Evolutionary conservation across 2,797 vertebrate genomes (phyloP).

Genomic region (Falco biarmicus): DNA sequence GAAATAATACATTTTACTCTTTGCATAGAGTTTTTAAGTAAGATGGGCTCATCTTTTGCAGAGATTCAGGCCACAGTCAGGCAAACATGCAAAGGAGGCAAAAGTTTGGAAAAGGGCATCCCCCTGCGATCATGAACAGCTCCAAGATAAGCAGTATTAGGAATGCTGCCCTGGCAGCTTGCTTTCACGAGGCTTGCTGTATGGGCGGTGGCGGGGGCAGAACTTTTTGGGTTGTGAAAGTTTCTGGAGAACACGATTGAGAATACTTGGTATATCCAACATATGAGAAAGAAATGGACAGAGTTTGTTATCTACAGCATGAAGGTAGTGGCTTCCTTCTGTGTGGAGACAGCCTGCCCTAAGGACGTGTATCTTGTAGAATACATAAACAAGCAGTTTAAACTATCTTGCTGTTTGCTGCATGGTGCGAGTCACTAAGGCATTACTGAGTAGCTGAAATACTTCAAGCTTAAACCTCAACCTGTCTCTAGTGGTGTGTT

Average conservation of each 20-base stretch:
- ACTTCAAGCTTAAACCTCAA: neutral
- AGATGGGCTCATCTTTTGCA: neutral
- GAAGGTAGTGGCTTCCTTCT: neutral
- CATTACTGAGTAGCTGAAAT: neutral
- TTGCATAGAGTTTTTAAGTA: neutral
- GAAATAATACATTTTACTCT: neutral
- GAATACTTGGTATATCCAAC: neutral
- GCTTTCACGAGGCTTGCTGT: neutral
- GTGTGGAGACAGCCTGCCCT: neutral
- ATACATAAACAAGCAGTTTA: neutral
- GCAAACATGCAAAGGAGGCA: neutral
- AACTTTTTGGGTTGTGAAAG: neutral
- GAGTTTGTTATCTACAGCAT: neutral
- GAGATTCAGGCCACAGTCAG: neutral
- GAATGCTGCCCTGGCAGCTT: neutral
- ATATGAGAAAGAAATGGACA: neutral
- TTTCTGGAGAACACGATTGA: fast-evolving
- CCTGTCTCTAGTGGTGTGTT: neutral
- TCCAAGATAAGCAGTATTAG: neutral
- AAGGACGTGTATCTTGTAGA: neutral
- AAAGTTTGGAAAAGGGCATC: neutral
- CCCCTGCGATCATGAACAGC: neutral
- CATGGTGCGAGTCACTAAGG: neutral
- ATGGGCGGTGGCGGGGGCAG: neutral
- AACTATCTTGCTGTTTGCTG: neutral